Conservation (phyloP, 37 sponge, comb jelly and placozoan genomes). For the Geodia barretti region DNA sequence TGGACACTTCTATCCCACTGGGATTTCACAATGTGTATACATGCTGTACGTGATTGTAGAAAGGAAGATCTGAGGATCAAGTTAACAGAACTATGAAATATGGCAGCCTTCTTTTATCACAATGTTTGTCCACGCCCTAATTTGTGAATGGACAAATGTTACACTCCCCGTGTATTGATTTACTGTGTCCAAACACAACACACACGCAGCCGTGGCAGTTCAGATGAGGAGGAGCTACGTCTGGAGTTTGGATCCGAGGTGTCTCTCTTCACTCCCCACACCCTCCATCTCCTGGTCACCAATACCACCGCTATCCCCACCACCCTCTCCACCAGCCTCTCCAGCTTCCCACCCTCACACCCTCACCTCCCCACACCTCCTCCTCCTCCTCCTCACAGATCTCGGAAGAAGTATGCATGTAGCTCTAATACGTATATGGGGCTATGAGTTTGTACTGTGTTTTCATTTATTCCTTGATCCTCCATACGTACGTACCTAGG, state of each 20-base stretch:
- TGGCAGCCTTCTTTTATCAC: too few species aligned
- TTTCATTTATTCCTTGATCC: not conserved
- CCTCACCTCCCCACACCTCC: constrained; percentile 23
- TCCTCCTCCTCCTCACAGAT: not conserved
- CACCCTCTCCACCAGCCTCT: constrained; percentile 20
- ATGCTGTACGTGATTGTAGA: too few species aligned
- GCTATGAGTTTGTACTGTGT: not conserved
- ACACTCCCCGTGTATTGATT: too few species aligned
- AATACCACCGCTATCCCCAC: constrained; percentile 68
- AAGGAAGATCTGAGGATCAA: too few species aligned
- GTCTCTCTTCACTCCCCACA: constrained; percentile 21
- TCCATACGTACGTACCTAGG: too few species aligned
- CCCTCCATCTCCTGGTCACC: constrained; percentile 36
- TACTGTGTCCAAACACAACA: too few species aligned
- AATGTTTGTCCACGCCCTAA: too few species aligned
- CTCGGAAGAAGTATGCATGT: not conserved
- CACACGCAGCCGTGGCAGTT: too few species aligned
- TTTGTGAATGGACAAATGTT: too few species aligned
- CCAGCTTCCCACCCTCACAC: constrained; percentile 44
- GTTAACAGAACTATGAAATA: too few species aligned
- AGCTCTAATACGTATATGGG: not conserved
- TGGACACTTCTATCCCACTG: too few species aligned
- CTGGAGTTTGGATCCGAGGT: constrained; percentile 60
- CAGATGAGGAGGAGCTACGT: not conserved
- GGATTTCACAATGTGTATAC: too few species aligned